Evolutionary conservation across 1,140 invertebrate species (phyloP).

Genomic region (Heliothis virescens): DNA sequence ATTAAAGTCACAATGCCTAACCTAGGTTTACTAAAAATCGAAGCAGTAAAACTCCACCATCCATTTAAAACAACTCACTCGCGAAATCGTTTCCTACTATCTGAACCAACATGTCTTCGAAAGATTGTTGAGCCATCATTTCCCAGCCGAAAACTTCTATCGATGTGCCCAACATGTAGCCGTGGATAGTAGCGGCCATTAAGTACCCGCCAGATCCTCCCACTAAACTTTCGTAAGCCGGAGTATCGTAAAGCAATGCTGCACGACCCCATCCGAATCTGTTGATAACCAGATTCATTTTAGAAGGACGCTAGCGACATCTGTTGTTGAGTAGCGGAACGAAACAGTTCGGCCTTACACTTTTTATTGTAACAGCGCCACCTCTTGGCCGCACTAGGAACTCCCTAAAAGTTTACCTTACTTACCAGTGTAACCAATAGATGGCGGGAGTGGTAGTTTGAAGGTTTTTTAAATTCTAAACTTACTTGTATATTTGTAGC

Average conservation of each 20-base stretch:
- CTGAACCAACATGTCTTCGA: conserved; percentile 67
- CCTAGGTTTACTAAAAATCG: neutral
- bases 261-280: conserved; percentile 85
- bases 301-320: conserved; percentile 37
- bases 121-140: conserved; percentile 58
- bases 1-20: neutral
- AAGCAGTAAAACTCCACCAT: conserved; percentile 12
- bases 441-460: conserved; percentile 11
- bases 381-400: neutral
- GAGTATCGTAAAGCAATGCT: conserved; percentile 84
- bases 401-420: neutral
- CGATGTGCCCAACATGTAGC: conserved; percentile 64
- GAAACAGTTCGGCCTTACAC: neutral
- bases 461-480: conserved; percentile 52
- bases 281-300: conserved; percentile 51
- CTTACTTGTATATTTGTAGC: conserved; percentile 87
- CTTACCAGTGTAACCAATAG: conserved; percentile 19
- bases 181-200: conserved; percentile 71
- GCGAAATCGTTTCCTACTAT: conserved; percentile 70
- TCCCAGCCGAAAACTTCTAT: conserved; percentile 69
- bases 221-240: conserved; percentile 77
- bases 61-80: conserved; percentile 68
- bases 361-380: neutral
- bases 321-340: conserved; percentile 36
- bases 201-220: conserved; percentile 78